Base-by-base conservation (phyloP, 2,888 invertebrate genomes). In the Eupithecia abbreviata region DNA sequence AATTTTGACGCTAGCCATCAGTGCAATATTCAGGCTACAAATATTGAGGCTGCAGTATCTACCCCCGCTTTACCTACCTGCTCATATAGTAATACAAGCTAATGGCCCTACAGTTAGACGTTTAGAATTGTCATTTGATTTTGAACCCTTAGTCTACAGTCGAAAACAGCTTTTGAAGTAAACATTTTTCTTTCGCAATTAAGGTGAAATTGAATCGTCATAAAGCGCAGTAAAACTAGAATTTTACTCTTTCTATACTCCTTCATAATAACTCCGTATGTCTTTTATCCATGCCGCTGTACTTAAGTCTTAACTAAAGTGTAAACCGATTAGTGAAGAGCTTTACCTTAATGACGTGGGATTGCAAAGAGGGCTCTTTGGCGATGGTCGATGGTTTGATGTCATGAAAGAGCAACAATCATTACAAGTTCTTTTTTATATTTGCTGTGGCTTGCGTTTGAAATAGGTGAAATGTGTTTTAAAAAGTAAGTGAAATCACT, bases 261-360 rank as follows among this genome's bases (percentile, higher is more conserved):
- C 58, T 42, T 45, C 69, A 65, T 62, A 70, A 74, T 65, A 42
- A 70, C 74, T 42, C 70, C 13, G 47, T n/a, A n/a, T n/a, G n/a
- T 87, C 86, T 89, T 89, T 89, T 83, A 85, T 84, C 84, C 77
- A 68, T 77, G 80, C 86, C 86, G 85, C 77, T 73, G 81, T 83
- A 67, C 78, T 77, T 77, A 72, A 70, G 74, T 79, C 81, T 81
- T 81, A 82, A 82, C 84, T 86, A 82, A 84, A 88, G 89, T 87
- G 87, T 83, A 84, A 79, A 80, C 86, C 84, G 81, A 72, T 83
- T 77, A 78, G 79, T 65, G n/a, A 65, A 79, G 85, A 84, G 15
- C 85, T 73, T 15, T 77, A 51, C n/a, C 30, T 12, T 47, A 43
- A 70, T 66, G 69, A 41, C 15, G 73, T 43, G 45, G 30, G 71